A percentile compares a stretch with the other conserved stretches of the same genome.
Conservation (phyloP, 2,888 invertebrate genomes). For the Nomada ruficornis region DNA sequence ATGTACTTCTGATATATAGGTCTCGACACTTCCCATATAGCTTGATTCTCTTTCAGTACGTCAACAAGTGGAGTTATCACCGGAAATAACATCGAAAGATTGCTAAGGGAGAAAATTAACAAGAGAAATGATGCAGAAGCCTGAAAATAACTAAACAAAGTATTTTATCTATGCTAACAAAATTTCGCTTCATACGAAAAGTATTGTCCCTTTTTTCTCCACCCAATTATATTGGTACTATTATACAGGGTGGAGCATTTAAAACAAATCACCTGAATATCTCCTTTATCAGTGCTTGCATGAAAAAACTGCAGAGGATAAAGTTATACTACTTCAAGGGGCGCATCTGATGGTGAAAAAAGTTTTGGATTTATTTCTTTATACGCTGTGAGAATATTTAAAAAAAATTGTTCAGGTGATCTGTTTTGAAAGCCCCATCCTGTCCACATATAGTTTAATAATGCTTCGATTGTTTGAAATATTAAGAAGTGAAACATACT, state of each 20-base stretch:
- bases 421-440: no score
- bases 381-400: background rate
- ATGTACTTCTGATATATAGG: constrained; percentile 80
- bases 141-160: background rate
- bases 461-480: background rate
- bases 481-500: constrained; percentile 47
- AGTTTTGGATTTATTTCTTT: background rate
- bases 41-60: constrained; percentile 86
- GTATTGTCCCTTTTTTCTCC: no score
- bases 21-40: constrained; percentile 87
- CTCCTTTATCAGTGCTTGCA: no score
- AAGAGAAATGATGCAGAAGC: constrained; percentile 48
- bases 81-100: constrained; percentile 86
- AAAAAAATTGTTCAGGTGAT: background rate
- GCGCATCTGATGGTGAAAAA: no score
- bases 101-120: constrained; percentile 81
- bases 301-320: no score
- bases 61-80: constrained; percentile 83
- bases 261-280: no score
- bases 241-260: no score
- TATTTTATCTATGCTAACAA: no score
- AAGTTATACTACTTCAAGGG: no score
- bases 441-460: background rate
- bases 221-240: no score
- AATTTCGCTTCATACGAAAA: no score